Evolutionary conservation across 2,888 invertebrate species (phyloP), one percentile per base, ranked within the genome.

Genomic region (Scaptomyza reducta): DNA sequence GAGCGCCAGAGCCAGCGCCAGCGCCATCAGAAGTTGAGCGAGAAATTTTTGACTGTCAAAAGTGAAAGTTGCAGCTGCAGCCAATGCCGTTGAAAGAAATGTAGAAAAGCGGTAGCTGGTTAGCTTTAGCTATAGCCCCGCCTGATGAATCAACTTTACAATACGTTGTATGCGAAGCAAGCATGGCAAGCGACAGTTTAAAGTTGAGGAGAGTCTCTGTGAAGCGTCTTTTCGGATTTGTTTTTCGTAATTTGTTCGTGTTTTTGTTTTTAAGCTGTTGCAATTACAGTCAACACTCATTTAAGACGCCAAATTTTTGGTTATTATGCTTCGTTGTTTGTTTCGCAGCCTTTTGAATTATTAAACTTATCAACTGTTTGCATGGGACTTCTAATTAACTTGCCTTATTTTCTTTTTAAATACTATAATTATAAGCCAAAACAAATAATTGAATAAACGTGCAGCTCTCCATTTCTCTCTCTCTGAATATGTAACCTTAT

Each of bases 41-140:
- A 88, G 87, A 86, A 83, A 86, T 88, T 88, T 85, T 88, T 76
- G 87, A 77, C 87, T 88, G 87, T 73, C 88, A 88, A 87, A 87
- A 87, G 87, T 87, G 87, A 87, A 87, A 87, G 87, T 82, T 82
- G 87, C 87, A 74, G 76, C 86, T 83, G 79, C 71, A 65, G 63
- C 64, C 68, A 73, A 71, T 74, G 81, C 82, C 76, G 82, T 72
- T 76, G 73, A 73, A 77, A 82, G 79, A 77, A 87, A 87, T 70
- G 76, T 82, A 78, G 70, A 71, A 87, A 82, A 74, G 85, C 81
- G 71, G 72, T 70, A 66, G 70, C 58, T 49, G 55, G 53, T 29
- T 40, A 44, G 53, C 50, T 61, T 59, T 25, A 40, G 55, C 50
- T 59, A 55, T 22, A 53, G 67, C 67, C 62, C 59, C 77, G 70